Percentiles rank a stretch among this genome's conserved stretches.
Evolutionary conservation across 2,113 vertebrate genomes (phyloP).

Genomic region (Puma concolor): DNA sequence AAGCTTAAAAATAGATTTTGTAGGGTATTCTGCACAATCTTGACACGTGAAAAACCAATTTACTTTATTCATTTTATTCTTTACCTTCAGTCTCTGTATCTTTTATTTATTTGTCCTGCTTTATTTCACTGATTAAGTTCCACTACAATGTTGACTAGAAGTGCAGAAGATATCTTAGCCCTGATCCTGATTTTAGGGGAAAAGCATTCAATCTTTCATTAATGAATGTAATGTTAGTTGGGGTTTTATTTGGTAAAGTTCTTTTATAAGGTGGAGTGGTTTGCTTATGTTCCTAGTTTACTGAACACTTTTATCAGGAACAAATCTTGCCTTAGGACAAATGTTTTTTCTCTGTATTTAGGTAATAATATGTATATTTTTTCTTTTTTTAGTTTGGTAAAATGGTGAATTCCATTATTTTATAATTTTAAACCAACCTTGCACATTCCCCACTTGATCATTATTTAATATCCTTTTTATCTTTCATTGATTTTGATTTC

Average conservation of each 20-base stretch:
- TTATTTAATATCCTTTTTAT: neutral
- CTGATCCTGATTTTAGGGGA: neutral
- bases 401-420: neutral
- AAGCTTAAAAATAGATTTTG: no score
- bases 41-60: no score
- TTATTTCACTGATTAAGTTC: no score
- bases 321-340: neutral
- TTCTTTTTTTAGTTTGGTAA: neutral
- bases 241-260: neutral
- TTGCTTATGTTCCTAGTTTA: neutral
- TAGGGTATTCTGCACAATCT: no score
- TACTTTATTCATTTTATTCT: no score
- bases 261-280: neutral
- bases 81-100: no score
- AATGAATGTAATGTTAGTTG: neutral
- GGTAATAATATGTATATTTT: accelerated
- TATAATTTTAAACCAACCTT: neutral
- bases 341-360: neutral
- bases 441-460: neutral
- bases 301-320: neutral
- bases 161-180: no score
- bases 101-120: no score
- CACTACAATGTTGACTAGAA: no score
- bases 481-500: neutral
- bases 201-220: neutral